Percentiles rank a stretch among this genome's conserved stretches.
Evolutionary conservation across 2,888 invertebrate genomes (phyloP).

Genomic region (Uropetala carovei): DNA sequence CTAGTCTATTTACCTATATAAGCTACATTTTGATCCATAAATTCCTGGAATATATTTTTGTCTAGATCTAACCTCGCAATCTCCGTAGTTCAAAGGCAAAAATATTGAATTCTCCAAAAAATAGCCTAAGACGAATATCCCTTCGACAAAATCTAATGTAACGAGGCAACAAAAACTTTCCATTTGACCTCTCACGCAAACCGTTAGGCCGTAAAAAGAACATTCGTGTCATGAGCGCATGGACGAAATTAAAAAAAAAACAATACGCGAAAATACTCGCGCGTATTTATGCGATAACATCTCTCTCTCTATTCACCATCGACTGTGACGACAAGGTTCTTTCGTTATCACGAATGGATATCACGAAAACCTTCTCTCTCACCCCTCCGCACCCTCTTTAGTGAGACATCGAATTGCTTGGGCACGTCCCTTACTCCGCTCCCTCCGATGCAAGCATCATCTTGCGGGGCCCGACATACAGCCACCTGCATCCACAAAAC

Average conservation of each 20-base stretch:
- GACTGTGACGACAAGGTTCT: neutral
- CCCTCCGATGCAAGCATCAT: neutral
- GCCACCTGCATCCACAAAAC: constrained; percentile 21
- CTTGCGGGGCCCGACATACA: neutral
- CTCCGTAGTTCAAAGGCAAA: too few relatives aligned
- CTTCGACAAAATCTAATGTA: too few relatives aligned
- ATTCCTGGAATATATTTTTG: too few relatives aligned
- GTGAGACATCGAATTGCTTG: neutral
- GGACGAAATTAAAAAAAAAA: constrained; percentile 8
- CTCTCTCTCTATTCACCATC: neutral
- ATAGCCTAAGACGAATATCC: too few relatives aligned
- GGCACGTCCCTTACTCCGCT: neutral
- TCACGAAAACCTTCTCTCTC: neutral
- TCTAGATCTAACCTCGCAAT: too few relatives aligned
- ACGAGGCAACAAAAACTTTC: too few relatives aligned
- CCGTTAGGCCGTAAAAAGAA: neutral
- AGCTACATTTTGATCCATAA: too few relatives aligned
- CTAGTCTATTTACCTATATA: too few relatives aligned
- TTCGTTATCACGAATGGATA: constrained; percentile 2
- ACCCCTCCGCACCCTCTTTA: neutral
- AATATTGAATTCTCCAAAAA: too few relatives aligned
- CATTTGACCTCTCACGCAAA: too few relatives aligned
- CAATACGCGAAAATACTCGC: neutral
- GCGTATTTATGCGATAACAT: neutral
- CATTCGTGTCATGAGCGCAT: neutral